A percentile compares a stretch with the other conserved stretches of the same genome.
Evolutionary conservation across 1,140 invertebrate genomes (phyloP).

Genomic region (Matsumurasca onukii): DNA sequence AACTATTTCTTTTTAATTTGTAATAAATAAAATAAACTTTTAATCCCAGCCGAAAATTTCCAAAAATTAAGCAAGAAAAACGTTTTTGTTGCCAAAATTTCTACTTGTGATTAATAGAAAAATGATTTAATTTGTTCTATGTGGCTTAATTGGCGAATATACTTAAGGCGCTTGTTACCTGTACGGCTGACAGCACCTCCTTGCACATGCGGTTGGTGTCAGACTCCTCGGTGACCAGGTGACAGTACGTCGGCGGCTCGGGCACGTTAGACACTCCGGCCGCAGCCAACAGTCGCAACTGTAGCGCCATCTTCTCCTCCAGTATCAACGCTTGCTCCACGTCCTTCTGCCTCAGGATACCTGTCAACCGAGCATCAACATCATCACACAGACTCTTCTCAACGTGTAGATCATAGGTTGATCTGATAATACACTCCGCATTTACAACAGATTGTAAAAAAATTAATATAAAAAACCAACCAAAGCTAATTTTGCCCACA

Average conservation of each 20-base stretch:
- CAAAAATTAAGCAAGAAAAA: no score
- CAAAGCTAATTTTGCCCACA: background rate
- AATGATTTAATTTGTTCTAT: no score
- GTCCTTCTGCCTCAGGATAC: conserved; percentile 77
- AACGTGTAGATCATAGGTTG: background rate
- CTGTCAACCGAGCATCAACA: conserved; percentile 10
- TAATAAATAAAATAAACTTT: no score
- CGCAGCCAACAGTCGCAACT: conserved; percentile 70
- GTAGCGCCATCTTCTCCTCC: conserved; percentile 85
- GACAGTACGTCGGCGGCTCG: conserved; percentile 56
- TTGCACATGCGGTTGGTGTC: conserved; percentile 67
- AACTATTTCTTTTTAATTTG: no score
- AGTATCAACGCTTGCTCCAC: conserved; percentile 79
- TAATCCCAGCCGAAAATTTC: no score
- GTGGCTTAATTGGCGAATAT: no score
- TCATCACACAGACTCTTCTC: background rate
- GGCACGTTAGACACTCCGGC: conserved; percentile 53
- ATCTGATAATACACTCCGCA: background rate
- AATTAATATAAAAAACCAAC: background rate
- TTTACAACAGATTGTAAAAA: background rate
- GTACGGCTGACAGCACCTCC: conserved; percentile 67
- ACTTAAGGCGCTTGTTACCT: no score
- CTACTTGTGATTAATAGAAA: no score
- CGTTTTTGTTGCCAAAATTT: no score
- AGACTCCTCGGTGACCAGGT: conserved; percentile 58